Evolutionary conservation across 2,797 vertebrate genomes (phyloP).

Genomic region (Huso huso): DNA sequence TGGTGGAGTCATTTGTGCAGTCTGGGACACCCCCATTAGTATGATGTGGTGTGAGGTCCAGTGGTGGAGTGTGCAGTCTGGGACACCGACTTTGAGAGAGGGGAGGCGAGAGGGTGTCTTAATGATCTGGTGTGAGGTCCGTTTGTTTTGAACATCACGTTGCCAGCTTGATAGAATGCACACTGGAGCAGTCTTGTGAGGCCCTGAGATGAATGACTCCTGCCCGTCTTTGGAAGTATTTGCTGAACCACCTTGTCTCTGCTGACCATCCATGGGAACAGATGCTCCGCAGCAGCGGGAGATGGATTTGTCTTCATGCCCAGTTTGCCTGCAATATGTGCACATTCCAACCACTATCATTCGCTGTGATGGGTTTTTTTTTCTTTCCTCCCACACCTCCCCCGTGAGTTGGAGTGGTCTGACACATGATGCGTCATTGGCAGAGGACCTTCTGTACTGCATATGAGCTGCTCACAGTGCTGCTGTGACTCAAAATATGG

Average conservation of each 20-base stretch:
- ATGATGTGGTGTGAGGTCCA: not conserved
- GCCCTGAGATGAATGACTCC: no score
- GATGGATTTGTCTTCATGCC: slow-evolving; percentile 47
- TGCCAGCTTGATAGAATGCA: no score
- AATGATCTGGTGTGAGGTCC: no score
- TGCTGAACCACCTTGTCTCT: not conserved
- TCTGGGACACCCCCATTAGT: no score
- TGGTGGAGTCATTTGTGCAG: no score
- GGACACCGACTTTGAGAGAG: no score
- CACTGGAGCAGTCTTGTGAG: no score
- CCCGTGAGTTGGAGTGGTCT: not conserved
- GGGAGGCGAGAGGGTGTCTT: no score
- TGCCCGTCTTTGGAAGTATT: no score
- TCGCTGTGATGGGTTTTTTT: slow-evolving; percentile 17
- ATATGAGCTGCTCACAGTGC: not conserved
- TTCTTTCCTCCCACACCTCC: not conserved
- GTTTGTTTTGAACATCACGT: no score
- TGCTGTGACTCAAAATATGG: not conserved
- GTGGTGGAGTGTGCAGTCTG: not conserved
- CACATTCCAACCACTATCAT: slow-evolving; percentile 43
- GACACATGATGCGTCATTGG: not conserved
- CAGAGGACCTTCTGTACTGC: not conserved
- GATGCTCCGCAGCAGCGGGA: slow-evolving; percentile 47
- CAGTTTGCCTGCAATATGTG: slow-evolving; percentile 45
- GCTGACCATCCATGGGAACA: slow-evolving; percentile 28